These are phyloP conservation scores for Phoxinus dragarum DNA, from an alignment of 2,797 vertebrate genomes.

Conservation along the genomic window DNA sequence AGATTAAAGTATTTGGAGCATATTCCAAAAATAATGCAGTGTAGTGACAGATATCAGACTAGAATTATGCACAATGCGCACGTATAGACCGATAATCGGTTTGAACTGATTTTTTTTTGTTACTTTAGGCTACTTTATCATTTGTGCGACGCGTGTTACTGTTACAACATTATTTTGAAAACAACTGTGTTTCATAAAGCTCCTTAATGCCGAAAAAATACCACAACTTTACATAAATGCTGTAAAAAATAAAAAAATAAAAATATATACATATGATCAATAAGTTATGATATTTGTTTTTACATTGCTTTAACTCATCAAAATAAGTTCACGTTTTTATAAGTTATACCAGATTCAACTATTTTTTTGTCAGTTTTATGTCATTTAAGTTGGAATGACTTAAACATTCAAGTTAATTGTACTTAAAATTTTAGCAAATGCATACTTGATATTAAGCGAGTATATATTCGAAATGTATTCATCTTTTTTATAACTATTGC, in stretches of 20 bases:
- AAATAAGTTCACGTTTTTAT: too few species aligned
- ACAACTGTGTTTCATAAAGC: background rate
- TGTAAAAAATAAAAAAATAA: too few species aligned
- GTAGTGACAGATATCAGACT: conserved; percentile 4
- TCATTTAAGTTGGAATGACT: too few species aligned
- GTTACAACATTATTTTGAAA: background rate
- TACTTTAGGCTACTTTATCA: background rate
- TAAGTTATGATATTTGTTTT: too few species aligned
- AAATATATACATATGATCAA: too few species aligned
- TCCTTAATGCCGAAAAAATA: background rate
- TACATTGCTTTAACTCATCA: too few species aligned
- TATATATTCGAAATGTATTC: background rate
- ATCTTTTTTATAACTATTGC: background rate
- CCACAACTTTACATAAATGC: background rate
- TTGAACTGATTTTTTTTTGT: background rate
- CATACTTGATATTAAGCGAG: too few species aligned
- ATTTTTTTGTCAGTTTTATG: too few species aligned
- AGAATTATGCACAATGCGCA: background rate
- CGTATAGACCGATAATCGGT: conserved; percentile 17
- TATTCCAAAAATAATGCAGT: conserved; percentile 13
- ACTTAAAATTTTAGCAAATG: too few species aligned
- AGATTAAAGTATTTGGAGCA: background rate
- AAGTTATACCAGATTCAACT: too few species aligned
- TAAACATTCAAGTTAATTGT: too few species aligned
- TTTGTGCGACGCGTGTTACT: background rate